These are phyloP conservation scores for Zaprionus bogoriensis DNA, from an alignment of 2,888 invertebrate genomes.

Conservation along the genomic window DNA sequence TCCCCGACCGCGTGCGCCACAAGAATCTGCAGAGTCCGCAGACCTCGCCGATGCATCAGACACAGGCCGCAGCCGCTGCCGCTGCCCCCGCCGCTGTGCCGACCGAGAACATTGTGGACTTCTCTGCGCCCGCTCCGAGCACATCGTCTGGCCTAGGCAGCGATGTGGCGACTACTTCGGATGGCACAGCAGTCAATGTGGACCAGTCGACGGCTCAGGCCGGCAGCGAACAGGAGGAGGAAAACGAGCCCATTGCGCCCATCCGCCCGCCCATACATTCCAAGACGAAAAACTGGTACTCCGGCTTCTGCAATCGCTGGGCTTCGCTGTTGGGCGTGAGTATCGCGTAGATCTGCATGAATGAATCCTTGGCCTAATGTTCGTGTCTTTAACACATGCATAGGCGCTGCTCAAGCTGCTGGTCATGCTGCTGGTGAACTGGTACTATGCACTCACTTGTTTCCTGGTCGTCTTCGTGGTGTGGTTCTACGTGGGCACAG, in stretches of 20 bases:
- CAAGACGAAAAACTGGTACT: slow-evolving; percentile 97
- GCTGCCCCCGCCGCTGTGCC: slow-evolving; percentile 30
- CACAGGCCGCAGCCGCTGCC: slow-evolving; percentile 30
- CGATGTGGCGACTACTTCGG: slow-evolving; percentile 21
- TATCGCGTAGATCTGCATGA: slow-evolving; percentile 36
- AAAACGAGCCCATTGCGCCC: slow-evolving; percentile 84
- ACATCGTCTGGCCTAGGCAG: slow-evolving; percentile 29
- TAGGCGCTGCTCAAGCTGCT: slow-evolving; percentile 93
- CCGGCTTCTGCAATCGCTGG: slow-evolving; percentile 96
- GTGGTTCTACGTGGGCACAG: slow-evolving; percentile 97
- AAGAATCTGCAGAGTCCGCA: slow-evolving; percentile 87
- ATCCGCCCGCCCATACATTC: slow-evolving; percentile 90
- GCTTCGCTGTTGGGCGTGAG: slow-evolving; percentile 94
- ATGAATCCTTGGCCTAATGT: neutral
- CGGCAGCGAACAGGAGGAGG: slow-evolving; percentile 75
- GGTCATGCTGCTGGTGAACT: slow-evolving; percentile 96
- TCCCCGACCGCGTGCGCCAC: slow-evolving; percentile 94
- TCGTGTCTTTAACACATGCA: slow-evolving; percentile 44
- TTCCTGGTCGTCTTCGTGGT: slow-evolving; percentile 91
- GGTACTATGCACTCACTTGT: slow-evolving; percentile 94
- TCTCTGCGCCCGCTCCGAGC: slow-evolving; percentile 39
- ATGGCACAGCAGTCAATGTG: slow-evolving; percentile 41
- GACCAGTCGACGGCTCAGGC: slow-evolving; percentile 40
- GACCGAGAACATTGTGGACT: slow-evolving; percentile 40
- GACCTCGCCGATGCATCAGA: slow-evolving; percentile 80